Conservation (phyloP, 30 jellyfish, hydroid and myxozoan genomes). For the Pelagia noctiluca region DNA sequence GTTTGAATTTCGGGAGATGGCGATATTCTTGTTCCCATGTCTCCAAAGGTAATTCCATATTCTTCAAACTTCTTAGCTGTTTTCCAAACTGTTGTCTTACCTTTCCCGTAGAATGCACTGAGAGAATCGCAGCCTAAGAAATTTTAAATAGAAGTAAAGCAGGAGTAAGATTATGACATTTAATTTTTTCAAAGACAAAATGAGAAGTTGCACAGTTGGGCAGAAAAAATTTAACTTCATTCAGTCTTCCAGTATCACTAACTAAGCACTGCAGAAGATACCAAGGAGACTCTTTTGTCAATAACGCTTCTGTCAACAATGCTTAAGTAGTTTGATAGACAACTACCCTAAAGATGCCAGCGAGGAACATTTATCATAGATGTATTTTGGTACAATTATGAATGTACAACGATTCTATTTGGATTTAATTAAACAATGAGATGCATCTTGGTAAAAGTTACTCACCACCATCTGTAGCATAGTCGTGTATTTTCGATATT, state of each 20-base stretch:
- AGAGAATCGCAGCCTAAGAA: slow-evolving; percentile 57
- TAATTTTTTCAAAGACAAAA: no score
- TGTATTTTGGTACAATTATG: neutral
- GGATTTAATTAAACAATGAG: neutral
- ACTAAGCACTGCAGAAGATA: no score
- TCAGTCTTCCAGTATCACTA: no score
- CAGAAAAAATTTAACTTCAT: no score
- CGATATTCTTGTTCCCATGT: slow-evolving; percentile 10
- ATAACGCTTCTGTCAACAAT: no score
- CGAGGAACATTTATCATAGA: slow-evolving; percentile 3
- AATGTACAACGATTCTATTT: neutral
- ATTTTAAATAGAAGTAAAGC: neutral
- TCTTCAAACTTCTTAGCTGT: slow-evolving; percentile 29
- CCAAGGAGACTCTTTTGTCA: no score
- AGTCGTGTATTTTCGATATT: neutral
- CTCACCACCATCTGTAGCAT: slow-evolving; percentile 3
- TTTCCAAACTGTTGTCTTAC: slow-evolving; percentile 33
- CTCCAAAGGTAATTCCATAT: slow-evolving; percentile 3
- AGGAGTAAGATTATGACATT: neutral
- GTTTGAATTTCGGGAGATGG: slow-evolving; percentile 8
- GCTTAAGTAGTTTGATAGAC: neutral
- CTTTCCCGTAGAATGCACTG: slow-evolving; percentile 38
- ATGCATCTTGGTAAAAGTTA: no score
- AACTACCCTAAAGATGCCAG: neutral
- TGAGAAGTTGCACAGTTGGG: no score